phyloP scores from a whole-genome alignment of 2,113 vertebrate genomes.

The Xenopus laevis region DNA sequence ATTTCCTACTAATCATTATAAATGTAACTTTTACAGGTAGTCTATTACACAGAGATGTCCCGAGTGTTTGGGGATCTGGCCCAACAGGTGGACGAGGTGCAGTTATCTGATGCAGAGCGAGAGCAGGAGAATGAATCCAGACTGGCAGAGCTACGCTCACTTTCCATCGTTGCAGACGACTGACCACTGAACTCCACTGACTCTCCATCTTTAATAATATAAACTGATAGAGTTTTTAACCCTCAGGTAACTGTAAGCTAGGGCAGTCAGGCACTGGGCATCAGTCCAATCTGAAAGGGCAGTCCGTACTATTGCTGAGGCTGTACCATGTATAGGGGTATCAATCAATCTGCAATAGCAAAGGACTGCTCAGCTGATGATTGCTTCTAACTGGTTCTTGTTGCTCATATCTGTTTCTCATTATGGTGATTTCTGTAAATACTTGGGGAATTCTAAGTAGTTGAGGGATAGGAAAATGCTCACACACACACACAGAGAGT shows the following conservation, averaged over 20 bases:
- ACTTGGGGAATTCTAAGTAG: no score
- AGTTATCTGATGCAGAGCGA: conserved; percentile 79
- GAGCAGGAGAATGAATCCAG: conserved; percentile 84
- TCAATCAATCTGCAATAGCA: no score
- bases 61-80: conserved; percentile 91
- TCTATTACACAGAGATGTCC: conserved; percentile 93
- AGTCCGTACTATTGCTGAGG: no score
- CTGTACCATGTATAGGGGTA: no score
- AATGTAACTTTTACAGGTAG: conserved; percentile 64
- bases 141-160: conserved; percentile 81
- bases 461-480: no score
- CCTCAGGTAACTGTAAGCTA: neutral
- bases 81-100: conserved; percentile 84
- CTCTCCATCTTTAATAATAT: neutral
- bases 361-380: no score
- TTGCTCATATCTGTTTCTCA: no score
- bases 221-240: neutral
- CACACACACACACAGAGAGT: no score
- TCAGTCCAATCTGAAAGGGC: no score
- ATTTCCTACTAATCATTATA: fast-evolving
- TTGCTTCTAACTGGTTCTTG: no score
- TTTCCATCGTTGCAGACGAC: conserved; percentile 93
- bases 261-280: no score
- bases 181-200: conserved; percentile 54
- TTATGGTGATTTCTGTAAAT: no score